These are phyloP conservation scores for Eueremaeus valkanovi DNA, from an alignment of 2,888 invertebrate species.

Conservation along the genomic window DNA sequence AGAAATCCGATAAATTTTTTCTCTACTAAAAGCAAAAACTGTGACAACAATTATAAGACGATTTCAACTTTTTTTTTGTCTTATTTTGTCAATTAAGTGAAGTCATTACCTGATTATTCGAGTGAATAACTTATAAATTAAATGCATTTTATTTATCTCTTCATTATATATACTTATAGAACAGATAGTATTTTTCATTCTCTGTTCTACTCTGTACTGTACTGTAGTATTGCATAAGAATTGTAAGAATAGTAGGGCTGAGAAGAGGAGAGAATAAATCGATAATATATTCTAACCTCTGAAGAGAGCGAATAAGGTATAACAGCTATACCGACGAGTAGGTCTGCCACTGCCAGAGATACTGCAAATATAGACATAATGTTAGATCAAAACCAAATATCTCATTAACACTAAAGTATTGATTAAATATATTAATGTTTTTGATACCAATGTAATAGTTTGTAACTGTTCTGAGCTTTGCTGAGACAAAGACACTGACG, in stretches of 20 bases:
- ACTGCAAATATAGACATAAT: slow-evolving; percentile 55
- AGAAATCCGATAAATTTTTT: no score
- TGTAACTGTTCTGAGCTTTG: slow-evolving; percentile 88
- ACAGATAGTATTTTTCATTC: background rate
- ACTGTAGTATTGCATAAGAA: background rate
- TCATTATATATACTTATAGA: background rate
- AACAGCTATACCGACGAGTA: slow-evolving; percentile 90
- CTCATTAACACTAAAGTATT: background rate
- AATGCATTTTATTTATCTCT: background rate
- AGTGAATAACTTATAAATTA: slow-evolving; percentile 25
- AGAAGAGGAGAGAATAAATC: background rate
- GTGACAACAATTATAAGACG: background rate
- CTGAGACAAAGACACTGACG: slow-evolving; percentile 81
- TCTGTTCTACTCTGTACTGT: no score
- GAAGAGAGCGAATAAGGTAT: slow-evolving; percentile 92
- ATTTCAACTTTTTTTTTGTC: background rate
- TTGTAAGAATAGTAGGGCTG: background rate
- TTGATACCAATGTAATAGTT: slow-evolving; percentile 74
- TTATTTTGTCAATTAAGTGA: background rate
- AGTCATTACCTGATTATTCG: background rate
- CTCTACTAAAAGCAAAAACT: no score
- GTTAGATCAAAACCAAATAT: background rate
- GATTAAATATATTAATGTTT: background rate
- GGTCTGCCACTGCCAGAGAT: slow-evolving; percentile 90
- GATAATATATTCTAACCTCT: slow-evolving; percentile 59